Evolutionary conservation across 2,797 vertebrate genomes (phyloP), one percentile per base, ranked within the genome.

Genomic region (Pipistrellus kuhlii): DNA sequence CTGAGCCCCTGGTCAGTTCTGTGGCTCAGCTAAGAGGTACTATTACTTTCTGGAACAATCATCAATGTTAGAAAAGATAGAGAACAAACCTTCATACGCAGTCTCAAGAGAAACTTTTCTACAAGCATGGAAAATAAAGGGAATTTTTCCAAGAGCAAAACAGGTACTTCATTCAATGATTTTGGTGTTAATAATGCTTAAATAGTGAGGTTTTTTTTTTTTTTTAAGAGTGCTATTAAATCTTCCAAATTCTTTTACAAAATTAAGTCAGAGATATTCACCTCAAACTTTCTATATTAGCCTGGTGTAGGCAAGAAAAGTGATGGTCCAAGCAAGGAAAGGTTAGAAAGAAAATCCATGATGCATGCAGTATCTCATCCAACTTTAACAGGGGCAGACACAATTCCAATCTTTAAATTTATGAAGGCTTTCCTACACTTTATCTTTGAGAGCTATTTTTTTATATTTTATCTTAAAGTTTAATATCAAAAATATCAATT

Each of bases 401-500:
- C 12, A 44, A 81, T 78, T 73, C 57, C 69, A 84, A 62, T 81
- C 89, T 91, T 88, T 46, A 81, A 88, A 85, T 51, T 86, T 94
- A 83, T 93, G 27, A 92, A 64, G 9, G 51, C 30, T n/a, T 84
- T 57, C 17, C 21, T 91, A 87, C 14, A 90, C 11, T 68, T 89
- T 68, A 92, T 69, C 66, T 53, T 66, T 90, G 10, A 95, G 21
- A 77, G 25, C 13, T 55, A 8, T 92, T 77, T 85, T 88, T 86
- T 72, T 1, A 90, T 69, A 92, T 64, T 95, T 92, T 94, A 89
- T 73, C 55, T 90, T 88, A 95, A 96, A 93, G 55, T 90, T 94
- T 91, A 93, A 92, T 86, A 96, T 92, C 66, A 93, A 94, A 96
- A 95, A 76, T 88, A 95, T 48, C 75, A 93, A 72, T 95, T 94